Conservation (phyloP, 1,140 invertebrate genomes). For the Drosophila kanapiae region DNA sequence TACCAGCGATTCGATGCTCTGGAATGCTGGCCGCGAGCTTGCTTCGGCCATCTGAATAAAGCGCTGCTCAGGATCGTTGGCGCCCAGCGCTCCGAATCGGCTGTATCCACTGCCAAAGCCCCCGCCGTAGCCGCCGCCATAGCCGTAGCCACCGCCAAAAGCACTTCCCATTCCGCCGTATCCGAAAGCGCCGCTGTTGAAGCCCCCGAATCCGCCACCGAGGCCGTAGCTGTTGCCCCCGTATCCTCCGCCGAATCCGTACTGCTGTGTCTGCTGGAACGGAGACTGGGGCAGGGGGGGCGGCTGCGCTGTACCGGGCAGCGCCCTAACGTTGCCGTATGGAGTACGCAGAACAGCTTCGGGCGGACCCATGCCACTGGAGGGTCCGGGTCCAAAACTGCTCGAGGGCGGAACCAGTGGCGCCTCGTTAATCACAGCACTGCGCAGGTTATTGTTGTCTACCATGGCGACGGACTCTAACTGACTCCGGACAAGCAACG, state of each 20-base stretch:
- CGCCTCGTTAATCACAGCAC: conserved; percentile 68
- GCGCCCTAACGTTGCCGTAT: conserved; percentile 73
- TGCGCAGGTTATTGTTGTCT: conserved; percentile 77
- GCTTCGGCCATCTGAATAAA: conserved; percentile 96
- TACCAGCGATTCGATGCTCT: conserved; percentile 97
- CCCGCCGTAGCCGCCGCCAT: conserved; percentile 74
- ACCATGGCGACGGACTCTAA: conserved; percentile 47
- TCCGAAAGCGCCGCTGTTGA: conserved; percentile 51
- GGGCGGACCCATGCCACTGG: conserved; percentile 31
- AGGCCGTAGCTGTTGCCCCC: conserved; percentile 37
- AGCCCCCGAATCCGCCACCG: conserved; percentile 46
- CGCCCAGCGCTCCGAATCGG: conserved; percentile 86
- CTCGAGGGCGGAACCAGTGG: conserved; percentile 59
- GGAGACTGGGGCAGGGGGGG: conserved; percentile 73
- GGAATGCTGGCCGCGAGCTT: conserved; percentile 95
- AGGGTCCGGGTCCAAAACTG: conserved; percentile 13
- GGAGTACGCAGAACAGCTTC: conserved; percentile 65
- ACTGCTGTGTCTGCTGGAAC: conserved; percentile 55
- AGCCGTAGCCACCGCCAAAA: conserved; percentile 42
- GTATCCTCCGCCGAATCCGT: conserved; percentile 46
- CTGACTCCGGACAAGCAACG: conserved; percentile 34
- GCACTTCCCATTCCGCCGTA: conserved; percentile 50
- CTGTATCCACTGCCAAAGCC: conserved; percentile 83
- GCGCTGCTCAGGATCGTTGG: conserved; percentile 85
- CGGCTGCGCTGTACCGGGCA: conserved; percentile 56